Base-by-base conservation (phyloP, 2,888 invertebrate species). In the Crepidodera aurea region DNA sequence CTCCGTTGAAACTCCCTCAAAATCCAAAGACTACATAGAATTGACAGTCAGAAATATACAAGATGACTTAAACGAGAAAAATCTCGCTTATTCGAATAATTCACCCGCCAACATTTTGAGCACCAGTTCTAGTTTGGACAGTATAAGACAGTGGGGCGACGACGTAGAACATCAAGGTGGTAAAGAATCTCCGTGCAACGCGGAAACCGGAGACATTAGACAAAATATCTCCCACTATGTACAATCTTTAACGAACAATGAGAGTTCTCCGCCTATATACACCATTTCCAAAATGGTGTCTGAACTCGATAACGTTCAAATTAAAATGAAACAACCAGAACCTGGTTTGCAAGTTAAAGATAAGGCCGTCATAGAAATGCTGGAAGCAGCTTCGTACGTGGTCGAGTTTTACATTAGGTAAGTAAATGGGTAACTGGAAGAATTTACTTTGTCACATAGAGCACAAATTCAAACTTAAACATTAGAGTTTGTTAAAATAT, bases 81-180 rank as follows among this genome's bases (percentile, higher is more conserved):
- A 69, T 59, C 62, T 69, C 29, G 65, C 69, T 6, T 69, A 67
- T 44, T 67, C 69, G 7, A 65, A 66, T 12, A 73, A 72, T 60
- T 79, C 79, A 13, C 79, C 79, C 0, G 77, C 76, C 15, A 75
- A 74, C 39, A 75, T 78, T 56, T 70, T 82, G 51, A 81, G 80
- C 63, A 72, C 78, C 1, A 81, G 80, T 62, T 81, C 81, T 1
- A 80, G 80, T 5, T 71, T 82, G 61, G 81, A 82, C 60, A 82
- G 82, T 64, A 79, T 82, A 25, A 70, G 79, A 63, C 81, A 81
- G 61, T 82, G 81, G 78, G 79, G 77, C 1, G 81, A 82, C 44
- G 81, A 81, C 64, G 64, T 78, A 22, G 80, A 81, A 64, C 78
- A 79, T 69, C 81, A 81, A 69, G 82, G 82, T 10, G 82, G 82